These are phyloP conservation scores for Drosophila testacea DNA, from an alignment of 2,888 invertebrate species.

Conservation along the genomic window DNA sequence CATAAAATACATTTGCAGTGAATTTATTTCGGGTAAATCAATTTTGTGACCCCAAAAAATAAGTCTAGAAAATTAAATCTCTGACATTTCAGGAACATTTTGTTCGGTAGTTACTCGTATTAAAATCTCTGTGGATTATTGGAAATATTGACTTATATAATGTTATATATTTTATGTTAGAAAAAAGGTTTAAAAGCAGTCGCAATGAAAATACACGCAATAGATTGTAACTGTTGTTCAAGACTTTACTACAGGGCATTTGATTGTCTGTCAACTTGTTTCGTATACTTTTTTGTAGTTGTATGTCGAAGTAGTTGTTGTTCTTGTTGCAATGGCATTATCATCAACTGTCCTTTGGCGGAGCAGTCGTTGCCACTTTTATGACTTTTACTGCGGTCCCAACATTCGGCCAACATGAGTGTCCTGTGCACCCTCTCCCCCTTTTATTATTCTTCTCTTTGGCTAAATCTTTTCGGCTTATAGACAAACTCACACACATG, in stretches of 20 bases:
- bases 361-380: constrained; percentile 40
- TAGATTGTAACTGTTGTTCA: too few species aligned
- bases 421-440: neutral
- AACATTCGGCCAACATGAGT: constrained; percentile 8
- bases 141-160: too few species aligned
- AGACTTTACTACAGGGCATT: neutral
- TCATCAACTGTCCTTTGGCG: constrained; percentile 49
- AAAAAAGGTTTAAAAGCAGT: too few species aligned
- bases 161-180: too few species aligned
- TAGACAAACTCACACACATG: constrained; percentile 16
- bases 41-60: too few species aligned
- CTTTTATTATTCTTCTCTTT: neutral
- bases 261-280: neutral
- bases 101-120: too few species aligned
- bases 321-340: constrained; percentile 43
- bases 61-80: too few species aligned
- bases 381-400: constrained; percentile 37
- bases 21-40: too few species aligned
- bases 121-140: too few species aligned
- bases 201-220: too few species aligned
- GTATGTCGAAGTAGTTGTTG: neutral
- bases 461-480: constrained; percentile 8
- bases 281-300: neutral
- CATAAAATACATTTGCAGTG: too few species aligned
- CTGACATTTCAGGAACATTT: too few species aligned